Evolutionary conservation across 2,113 vertebrate species (phyloP).

Genomic region (Rana temporaria): DNA sequence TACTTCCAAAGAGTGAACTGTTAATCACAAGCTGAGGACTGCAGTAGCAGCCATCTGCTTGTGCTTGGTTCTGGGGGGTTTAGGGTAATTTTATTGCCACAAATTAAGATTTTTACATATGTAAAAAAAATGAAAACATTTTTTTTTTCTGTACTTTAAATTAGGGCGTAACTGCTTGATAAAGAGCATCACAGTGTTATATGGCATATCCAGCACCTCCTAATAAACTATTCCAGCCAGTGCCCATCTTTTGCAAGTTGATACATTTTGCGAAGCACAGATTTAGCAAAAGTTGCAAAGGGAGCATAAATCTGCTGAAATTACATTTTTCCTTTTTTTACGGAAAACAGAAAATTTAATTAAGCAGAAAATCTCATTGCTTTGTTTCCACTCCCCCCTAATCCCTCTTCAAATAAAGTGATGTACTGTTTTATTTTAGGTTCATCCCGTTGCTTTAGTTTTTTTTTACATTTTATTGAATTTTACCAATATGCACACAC

Average conservation of each 20-base stretch:
- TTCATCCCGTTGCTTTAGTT: not conserved
- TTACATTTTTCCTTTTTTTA: conserved; percentile 15
- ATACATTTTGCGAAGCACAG: not conserved
- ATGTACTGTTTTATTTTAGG: conserved; percentile 28
- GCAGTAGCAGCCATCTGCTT: too few relatives aligned
- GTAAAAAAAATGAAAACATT: too few relatives aligned
- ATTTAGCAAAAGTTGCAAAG: not conserved
- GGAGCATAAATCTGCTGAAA: conserved; percentile 21
- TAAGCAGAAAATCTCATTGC: conserved; percentile 35
- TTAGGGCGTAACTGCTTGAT: too few relatives aligned
- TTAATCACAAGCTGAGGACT: too few relatives aligned
- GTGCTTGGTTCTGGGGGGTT: too few relatives aligned
- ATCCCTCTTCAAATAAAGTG: conserved; percentile 34
- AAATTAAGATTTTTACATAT: too few relatives aligned
- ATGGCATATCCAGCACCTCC: too few relatives aligned
- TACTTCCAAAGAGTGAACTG: too few relatives aligned
- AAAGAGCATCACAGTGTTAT: too few relatives aligned
- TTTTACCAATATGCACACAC: not conserved
- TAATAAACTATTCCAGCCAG: not conserved
- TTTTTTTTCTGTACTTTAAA: too few relatives aligned
- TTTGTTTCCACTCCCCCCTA: conserved; percentile 29
- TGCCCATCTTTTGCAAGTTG: not conserved
- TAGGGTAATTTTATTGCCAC: too few relatives aligned
- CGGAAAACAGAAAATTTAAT: conserved; percentile 37
- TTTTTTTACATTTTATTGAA: conserved; percentile 37